phyloP scores from a whole-genome alignment of 2,113 vertebrate species.

The Lagopus muta region DNA sequence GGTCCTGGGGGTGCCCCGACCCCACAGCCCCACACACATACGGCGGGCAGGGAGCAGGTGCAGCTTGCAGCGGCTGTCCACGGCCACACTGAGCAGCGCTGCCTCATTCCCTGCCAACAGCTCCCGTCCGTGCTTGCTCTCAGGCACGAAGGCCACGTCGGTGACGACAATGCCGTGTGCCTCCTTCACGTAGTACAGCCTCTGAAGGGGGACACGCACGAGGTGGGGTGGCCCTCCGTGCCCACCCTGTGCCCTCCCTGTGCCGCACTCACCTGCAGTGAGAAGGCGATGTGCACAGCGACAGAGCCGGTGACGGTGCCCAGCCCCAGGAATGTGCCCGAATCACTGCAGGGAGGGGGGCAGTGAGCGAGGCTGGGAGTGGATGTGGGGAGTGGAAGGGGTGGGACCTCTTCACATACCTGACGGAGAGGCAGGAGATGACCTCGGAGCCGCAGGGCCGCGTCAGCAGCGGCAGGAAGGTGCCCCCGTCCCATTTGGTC shows the following conservation, averaged over 20 bases:
- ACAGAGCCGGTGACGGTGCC: conserved; percentile 95
- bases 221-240: accelerated
- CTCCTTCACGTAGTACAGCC: conserved; percentile 91
- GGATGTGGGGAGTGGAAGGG: neutral
- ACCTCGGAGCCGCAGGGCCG: conserved; percentile 91
- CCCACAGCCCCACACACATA: conserved; percentile 63
- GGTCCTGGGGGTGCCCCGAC: accelerated
- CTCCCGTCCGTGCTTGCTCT: conserved; percentile 75
- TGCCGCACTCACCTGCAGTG: conserved; percentile 87
- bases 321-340: conserved; percentile 94
- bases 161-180: conserved; percentile 95
- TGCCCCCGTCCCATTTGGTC: conserved; percentile 93
- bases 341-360: conserved; percentile 79
- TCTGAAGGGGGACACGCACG: conserved; percentile 60
- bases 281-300: conserved; percentile 93
- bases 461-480: conserved; percentile 89
- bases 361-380: accelerated
- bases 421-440: conserved; percentile 88
- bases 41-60: conserved; percentile 86
- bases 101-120: conserved; percentile 86
- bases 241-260: neutral
- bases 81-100: conserved; percentile 91
- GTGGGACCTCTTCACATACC: conserved; percentile 66
- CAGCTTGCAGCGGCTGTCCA: conserved; percentile 93
- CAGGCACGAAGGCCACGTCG: conserved; percentile 89